Evolutionary conservation across 1,140 invertebrate species (phyloP).

Genomic region (Babylonia areolata): DNA sequence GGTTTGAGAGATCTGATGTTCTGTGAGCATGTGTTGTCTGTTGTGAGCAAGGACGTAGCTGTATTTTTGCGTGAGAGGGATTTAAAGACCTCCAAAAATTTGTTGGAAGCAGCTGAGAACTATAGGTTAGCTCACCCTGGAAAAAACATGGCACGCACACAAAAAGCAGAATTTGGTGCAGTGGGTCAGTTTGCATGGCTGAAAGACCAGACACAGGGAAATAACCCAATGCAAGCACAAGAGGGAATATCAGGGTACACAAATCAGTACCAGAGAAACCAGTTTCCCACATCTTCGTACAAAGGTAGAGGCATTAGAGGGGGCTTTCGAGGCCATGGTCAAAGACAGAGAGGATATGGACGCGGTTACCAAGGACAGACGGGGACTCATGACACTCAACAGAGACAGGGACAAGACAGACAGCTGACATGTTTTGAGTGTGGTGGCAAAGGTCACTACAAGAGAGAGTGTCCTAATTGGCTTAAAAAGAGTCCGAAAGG

Average conservation of each 20-base stretch:
- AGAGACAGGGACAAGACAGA: not conserved
- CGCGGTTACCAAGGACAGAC: too few species aligned
- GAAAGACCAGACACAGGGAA: not conserved
- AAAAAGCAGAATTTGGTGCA: not conserved
- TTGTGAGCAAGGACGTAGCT: not conserved
- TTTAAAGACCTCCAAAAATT: not conserved
- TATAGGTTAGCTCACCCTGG: not conserved
- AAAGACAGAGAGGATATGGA: too few species aligned
- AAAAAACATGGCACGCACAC: not conserved
- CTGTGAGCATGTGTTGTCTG: not conserved
- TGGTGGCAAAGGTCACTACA: not conserved
- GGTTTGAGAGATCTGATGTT: not conserved
- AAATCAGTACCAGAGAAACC: not conserved
- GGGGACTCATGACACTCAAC: not conserved
- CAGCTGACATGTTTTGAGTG: not conserved
- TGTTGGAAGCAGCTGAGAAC: not conserved
- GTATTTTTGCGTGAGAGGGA: constrained; percentile 24
- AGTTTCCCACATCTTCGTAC: not conserved
- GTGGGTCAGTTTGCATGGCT: not conserved
- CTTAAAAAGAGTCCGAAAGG: not conserved
- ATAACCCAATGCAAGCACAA: not conserved
- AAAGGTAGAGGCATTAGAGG: not conserved
- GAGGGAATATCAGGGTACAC: not conserved
- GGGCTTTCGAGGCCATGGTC: not conserved
- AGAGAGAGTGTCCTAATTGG: not conserved